Conservation (phyloP, 2,113 vertebrate species). For the Smithornis capensis region DNA sequence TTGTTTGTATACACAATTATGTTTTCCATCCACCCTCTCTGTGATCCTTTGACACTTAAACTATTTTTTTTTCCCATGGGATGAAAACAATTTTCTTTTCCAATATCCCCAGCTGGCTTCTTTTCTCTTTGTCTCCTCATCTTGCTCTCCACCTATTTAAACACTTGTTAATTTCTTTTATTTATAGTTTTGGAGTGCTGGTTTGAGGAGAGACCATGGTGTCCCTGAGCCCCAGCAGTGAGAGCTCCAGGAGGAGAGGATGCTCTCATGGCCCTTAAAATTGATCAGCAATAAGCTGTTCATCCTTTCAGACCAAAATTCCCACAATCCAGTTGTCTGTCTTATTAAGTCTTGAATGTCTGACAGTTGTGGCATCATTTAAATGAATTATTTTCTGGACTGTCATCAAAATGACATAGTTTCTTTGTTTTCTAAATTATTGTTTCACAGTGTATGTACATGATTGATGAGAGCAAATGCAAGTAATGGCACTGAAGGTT, state of each 20-base stretch:
- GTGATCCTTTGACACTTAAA: neutral
- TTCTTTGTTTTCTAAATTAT: neutral
- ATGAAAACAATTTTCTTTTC: neutral
- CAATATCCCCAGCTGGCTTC: neutral
- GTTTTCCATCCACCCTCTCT: neutral
- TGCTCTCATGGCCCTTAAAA: rapidly evolving
- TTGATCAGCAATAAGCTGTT: neutral
- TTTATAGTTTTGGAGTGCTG: neutral
- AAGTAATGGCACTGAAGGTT: neutral
- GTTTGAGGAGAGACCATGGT: neutral
- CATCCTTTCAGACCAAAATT: neutral
- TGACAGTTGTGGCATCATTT: neutral
- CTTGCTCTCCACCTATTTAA: neutral
- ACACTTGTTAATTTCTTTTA: neutral
- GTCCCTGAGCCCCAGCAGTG: neutral
- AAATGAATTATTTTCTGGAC: neutral
- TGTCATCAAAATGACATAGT: neutral
- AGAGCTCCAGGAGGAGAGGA: neutral
- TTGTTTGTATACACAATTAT: neutral
- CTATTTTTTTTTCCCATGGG: neutral
- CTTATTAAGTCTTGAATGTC: neutral
- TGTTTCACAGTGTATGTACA: neutral
- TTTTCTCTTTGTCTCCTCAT: neutral
- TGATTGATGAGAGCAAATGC: neutral
- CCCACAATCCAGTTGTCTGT: neutral